These are phyloP conservation scores for Drosophila carrolli DNA, from an alignment of 1,140 invertebrate species.

Conservation along the genomic window DNA sequence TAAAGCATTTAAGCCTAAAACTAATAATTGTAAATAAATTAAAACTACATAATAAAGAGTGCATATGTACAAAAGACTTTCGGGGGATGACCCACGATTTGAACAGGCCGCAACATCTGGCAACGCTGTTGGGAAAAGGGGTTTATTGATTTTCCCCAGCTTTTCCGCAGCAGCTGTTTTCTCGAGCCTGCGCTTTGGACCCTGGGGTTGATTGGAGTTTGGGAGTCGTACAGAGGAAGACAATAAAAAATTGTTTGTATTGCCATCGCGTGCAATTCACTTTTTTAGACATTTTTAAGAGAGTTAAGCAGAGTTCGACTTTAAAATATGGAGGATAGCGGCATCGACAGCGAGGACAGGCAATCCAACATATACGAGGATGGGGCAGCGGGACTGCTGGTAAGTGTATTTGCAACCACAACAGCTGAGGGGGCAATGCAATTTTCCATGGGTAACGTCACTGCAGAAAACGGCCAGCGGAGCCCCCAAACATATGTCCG, in stretches of 20 bases:
- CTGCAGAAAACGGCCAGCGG: slow-evolving; percentile 72
- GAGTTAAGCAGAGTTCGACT: not conserved
- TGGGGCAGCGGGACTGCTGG: slow-evolving; percentile 68
- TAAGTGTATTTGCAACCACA: slow-evolving; percentile 38
- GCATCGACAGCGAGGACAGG: slow-evolving; percentile 82
- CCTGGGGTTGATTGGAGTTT: slow-evolving; percentile 67
- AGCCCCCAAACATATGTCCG: slow-evolving; percentile 78
- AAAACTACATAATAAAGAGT: slow-evolving; percentile 78
- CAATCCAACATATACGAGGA: slow-evolving; percentile 75
- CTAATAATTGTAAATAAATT: slow-evolving; percentile 81
- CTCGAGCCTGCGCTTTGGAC: slow-evolving; percentile 60
- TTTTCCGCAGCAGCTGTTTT: slow-evolving; percentile 60
- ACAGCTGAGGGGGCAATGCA: slow-evolving; percentile 26
- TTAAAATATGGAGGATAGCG: slow-evolving; percentile 72
- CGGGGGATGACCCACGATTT: not conserved
- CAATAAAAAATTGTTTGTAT: slow-evolving; percentile 71
- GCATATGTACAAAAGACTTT: slow-evolving; percentile 55
- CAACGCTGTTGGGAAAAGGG: slow-evolving; percentile 53
- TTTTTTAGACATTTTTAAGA: slow-evolving; percentile 16
- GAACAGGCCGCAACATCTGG: slow-evolving; percentile 40
- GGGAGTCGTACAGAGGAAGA: slow-evolving; percentile 54
- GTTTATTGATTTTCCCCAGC: slow-evolving; percentile 70
- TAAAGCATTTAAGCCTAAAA: slow-evolving; percentile 75
- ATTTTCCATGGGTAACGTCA: slow-evolving; percentile 31
- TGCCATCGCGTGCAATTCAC: slow-evolving; percentile 54